Evolutionary conservation across 2,888 invertebrate genomes (phyloP).

Genomic region (Stenodera caucasica): DNA sequence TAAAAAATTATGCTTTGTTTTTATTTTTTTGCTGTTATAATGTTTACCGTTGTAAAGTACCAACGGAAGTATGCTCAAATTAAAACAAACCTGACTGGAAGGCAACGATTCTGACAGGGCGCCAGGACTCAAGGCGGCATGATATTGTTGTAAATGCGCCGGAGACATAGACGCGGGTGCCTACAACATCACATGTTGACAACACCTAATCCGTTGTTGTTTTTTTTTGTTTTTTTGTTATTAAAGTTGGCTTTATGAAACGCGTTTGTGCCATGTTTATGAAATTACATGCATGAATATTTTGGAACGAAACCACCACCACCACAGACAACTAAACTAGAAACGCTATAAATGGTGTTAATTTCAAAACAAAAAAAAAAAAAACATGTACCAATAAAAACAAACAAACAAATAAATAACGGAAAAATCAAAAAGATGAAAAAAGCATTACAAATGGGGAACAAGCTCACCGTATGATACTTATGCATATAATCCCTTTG

Average conservation of each 20-base stretch:
- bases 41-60: conserved; percentile 27
- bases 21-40: not conserved
- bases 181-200: conserved; percentile 60
- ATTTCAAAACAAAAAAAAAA: not conserved
- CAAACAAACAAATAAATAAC: too few species aligned
- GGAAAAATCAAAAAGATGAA: too few species aligned
- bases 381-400: too few species aligned
- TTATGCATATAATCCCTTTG: conserved; percentile 87
- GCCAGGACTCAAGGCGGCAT: conserved; percentile 62
- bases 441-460: conserved; percentile 10
- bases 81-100: conserved; percentile 72
- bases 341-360: not conserved
- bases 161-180: conserved; percentile 92
- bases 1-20: not conserved
- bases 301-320: conserved; percentile 32
- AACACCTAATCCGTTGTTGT: conserved; percentile 18
- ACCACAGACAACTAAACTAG: not conserved
- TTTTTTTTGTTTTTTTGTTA: conserved; percentile 10
- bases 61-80: conserved; percentile 20
- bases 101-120: conserved; percentile 77
- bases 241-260: conserved; percentile 37
- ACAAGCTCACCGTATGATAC: conserved; percentile 86
- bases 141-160: conserved; percentile 80
- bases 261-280: conserved; percentile 30
- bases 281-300: conserved; percentile 30